Conservation (phyloP, 2,797 vertebrate species). For the Buceros bicornis region DNA sequence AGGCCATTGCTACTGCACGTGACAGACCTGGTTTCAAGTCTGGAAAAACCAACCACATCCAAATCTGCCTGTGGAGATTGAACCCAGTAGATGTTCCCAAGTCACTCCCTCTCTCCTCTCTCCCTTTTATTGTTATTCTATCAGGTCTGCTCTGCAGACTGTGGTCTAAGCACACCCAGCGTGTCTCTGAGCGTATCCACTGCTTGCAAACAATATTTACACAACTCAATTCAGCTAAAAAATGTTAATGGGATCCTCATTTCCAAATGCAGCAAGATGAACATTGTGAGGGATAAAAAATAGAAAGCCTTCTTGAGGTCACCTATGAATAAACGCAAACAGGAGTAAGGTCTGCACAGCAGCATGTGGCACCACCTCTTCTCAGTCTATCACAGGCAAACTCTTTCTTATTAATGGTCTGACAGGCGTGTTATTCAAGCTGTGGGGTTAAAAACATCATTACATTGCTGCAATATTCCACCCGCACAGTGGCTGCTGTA, state of each 20-base stretch:
- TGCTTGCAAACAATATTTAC: background rate
- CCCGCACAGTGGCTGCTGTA: accelerated
- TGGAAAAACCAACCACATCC: background rate
- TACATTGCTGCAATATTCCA: background rate
- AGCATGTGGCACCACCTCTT: background rate
- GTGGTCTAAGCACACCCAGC: background rate
- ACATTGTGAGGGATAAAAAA: background rate
- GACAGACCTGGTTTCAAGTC: background rate
- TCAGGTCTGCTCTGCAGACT: accelerated
- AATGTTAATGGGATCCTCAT: background rate
- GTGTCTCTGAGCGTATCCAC: background rate
- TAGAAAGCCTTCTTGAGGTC: background rate
- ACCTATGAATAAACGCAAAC: background rate
- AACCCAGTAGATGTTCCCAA: background rate
- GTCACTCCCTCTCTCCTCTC: background rate
- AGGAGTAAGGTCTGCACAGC: background rate
- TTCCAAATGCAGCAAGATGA: background rate
- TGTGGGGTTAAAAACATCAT: background rate
- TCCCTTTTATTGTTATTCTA: background rate
- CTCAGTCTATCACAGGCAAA: background rate
- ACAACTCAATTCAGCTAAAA: background rate
- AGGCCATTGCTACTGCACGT: background rate
- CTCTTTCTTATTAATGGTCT: background rate
- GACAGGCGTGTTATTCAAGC: background rate
- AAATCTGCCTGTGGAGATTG: background rate